A percentile compares a stretch with the other conserved stretches of the same genome.
Evolutionary conservation across 2,113 vertebrate genomes (phyloP).

Genomic region (Thalassoma bifasciatum): DNA sequence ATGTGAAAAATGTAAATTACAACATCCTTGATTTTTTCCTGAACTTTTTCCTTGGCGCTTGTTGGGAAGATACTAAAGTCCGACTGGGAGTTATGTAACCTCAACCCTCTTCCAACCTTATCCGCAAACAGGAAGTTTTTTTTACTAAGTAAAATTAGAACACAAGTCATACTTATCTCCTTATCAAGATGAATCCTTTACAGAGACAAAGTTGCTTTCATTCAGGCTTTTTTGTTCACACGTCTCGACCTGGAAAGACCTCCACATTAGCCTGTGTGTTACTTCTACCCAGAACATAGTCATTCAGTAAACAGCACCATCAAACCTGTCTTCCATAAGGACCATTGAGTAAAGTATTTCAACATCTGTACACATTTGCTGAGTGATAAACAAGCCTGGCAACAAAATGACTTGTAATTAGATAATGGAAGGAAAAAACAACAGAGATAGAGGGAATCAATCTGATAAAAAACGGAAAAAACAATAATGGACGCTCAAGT

Average conservation of each 20-base stretch:
- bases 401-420: constrained; percentile 55
- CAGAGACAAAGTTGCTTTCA: constrained; percentile 20
- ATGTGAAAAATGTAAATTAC: constrained; percentile 30
- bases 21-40: constrained; percentile 40
- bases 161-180: constrained; percentile 41
- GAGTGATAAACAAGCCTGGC: constrained; percentile 68
- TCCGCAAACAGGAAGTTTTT: constrained; percentile 50
- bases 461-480: constrained; percentile 75
- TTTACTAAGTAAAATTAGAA: constrained; percentile 45
- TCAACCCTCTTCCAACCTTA: constrained; percentile 46
- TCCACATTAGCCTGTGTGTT: background rate
- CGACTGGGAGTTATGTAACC: constrained; percentile 59
- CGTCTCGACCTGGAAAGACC: background rate
- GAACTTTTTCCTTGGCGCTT: constrained; percentile 49
- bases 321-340: constrained; percentile 33
- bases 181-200: constrained; percentile 36
- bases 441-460: constrained; percentile 52
- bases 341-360: constrained; percentile 22
- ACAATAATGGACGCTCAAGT: constrained; percentile 62
- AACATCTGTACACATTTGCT: constrained; percentile 73
- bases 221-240: background rate
- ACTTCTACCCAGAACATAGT: background rate
- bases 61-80: constrained; percentile 33
- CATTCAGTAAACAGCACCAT: constrained; percentile 21
- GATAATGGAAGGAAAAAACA: constrained; percentile 75